A percentile compares a stretch with the other conserved stretches of the same genome.
phyloP scores from a whole-genome alignment of 2,113 vertebrate species.

The Chloropsis hardwickii region DNA sequence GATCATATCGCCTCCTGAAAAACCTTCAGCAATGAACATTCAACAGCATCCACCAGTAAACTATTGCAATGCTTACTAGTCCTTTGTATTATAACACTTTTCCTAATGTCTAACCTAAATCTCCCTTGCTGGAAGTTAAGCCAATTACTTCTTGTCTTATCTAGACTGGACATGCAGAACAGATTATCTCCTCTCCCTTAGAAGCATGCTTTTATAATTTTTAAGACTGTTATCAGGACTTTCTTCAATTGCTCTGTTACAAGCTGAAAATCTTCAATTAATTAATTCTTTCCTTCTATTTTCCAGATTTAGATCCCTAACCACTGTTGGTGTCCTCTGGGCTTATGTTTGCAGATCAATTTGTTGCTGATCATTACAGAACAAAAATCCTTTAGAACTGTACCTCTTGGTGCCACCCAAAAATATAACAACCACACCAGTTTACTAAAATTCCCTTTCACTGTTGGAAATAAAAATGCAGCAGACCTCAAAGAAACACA shows the following conservation, averaged over 20 bases:
- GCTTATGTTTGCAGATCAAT: not conserved
- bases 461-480: not conserved
- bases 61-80: not conserved
- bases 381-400: not conserved
- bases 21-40: not conserved
- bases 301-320: not conserved
- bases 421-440: not conserved
- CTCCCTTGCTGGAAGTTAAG: not conserved
- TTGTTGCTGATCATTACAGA: not conserved
- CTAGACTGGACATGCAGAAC: not conserved
- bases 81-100: not conserved
- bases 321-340: not conserved
- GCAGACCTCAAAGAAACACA: not conserved
- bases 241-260: not conserved
- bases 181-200: not conserved
- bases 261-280: not conserved
- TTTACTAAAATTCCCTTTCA: not conserved
- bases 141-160: not conserved
- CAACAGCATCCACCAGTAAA: not conserved
- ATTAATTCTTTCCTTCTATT: not conserved
- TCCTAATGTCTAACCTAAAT: not conserved
- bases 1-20: not conserved
- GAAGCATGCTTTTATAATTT: not conserved
- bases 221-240: not conserved
- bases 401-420: not conserved